Base-by-base conservation (phyloP, 2,888 invertebrate species). In the Dendrolimus pini region DNA sequence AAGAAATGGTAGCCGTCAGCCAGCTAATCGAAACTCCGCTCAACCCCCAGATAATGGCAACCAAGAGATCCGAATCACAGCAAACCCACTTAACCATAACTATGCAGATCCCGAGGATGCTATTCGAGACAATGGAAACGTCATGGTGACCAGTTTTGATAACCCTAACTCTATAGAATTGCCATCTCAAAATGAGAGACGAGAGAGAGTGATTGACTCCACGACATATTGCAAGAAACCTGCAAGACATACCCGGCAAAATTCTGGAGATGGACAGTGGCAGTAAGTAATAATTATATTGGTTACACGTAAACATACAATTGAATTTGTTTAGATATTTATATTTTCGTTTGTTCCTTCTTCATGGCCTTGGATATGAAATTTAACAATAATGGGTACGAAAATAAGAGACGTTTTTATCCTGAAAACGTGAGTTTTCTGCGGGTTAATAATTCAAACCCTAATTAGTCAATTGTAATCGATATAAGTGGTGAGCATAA, bases 21-120 rank as follows among this genome's bases (percentile, higher is more conserved):
- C 83, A 2, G 85, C 75, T 6, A 90, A 87, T 69, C 79, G 89
- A 54, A 85, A 81, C 66, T 85, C 86, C 0, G 65, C 80, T 0
- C 86, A 82, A 64, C 83, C 74, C 6, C 60, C 69, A 0, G 84
- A 82, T 66, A 85, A 89, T 74, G 72, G 89, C 65, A 82, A 80
- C 71, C 74, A 82, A 62, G 89, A 94, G 82, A 95, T 96, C 85
- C 91, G 96, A 60, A 96, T 96, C 66, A 96, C 96, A 41, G 92
- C 93, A 60, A 96, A 96, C 83, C 96, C 96, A 0, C 91, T 96
- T 67, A 94, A 92, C 80, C 91, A 91, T 73, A 94, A 93, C 79
- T 95, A 94, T 75, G 93, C 93, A 18, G 93, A 93, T 66, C 94
- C 94, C 0, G 93, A 93, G 52, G 93, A 94, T 77, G 92, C 93